Evolutionary conservation across 2,113 vertebrate genomes (phyloP), one percentile per base, ranked within the genome.

Genomic region (Hymenochirus boettgeri): DNA sequence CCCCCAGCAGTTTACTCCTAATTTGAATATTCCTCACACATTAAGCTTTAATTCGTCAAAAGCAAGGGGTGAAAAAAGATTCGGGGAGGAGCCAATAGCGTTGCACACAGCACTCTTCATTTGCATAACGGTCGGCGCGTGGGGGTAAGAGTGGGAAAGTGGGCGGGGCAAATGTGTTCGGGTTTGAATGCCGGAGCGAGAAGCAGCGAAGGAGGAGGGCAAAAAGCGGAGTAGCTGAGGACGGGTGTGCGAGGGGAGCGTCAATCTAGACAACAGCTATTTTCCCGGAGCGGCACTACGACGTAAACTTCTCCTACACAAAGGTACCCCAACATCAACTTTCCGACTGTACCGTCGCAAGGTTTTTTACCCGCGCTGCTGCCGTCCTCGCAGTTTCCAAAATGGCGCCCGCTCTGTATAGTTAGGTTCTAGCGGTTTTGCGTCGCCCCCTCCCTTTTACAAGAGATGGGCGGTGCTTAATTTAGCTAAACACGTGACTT

Each of bases 101-200:
- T 29, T 48, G 26, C 22, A 12, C 27, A 33, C 7, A 23, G 51
- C 7, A 29, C 13, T 5, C 27, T 21, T 65, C 8, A 37, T 65
- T 57, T 65, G 63, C 54, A 65, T 65, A 65, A 65, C 54, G 54
- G 52, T 42, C 17, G 54, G 46, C 54, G 56, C 29, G 63, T 57
- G 54, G 57, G 3, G 42, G 19, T n/a, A 54, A 29, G 39, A 22
- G 42, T n/a, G 13, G 56, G 25, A 50, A 65, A 45, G 33, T 42
- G 63, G 63, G 25, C 42, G 63, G 50, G 63, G 54, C 3, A 26
- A 25, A 27, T 21, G 42, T 22, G 27, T 65, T 57, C 12, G 29
- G 31, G 54, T 50, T 65, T 65, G 63, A 65, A 65, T 65, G 63
- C 37, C 29, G 45, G 63, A 57, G 63, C 27, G 23, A 19, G 27